A percentile compares a stretch with the other conserved stretches of the same genome.
Conservation (phyloP, 2,888 invertebrate genomes). For the Phasia obesa region DNA sequence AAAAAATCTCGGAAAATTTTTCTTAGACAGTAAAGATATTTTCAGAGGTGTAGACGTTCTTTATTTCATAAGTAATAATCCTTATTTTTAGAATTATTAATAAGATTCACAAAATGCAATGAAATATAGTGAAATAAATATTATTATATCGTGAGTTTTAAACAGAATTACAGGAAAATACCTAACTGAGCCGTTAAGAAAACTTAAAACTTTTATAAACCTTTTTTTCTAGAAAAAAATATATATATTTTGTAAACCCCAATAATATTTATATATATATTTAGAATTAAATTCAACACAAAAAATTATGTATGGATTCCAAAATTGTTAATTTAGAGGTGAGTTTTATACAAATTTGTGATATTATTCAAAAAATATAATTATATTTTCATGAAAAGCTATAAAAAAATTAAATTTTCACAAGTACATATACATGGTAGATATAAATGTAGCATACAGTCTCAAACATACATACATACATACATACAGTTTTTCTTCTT, state of each 20-base stretch:
- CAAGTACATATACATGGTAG: not conserved
- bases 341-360: constrained; percentile 81
- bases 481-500: constrained; percentile 16
- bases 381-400: constrained; percentile 21
- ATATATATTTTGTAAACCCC: constrained; percentile 30
- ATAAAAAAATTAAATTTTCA: constrained; percentile 30
- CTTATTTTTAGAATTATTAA: constrained; percentile 49
- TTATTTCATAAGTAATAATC: constrained; percentile 54
- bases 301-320: constrained; percentile 92
- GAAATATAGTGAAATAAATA: constrained; percentile 45
- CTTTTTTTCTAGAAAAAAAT: constrained; percentile 31
- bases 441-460: not conserved
- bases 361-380: not conserved
- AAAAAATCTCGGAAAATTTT: constrained; percentile 46
- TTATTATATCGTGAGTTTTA: constrained; percentile 32
- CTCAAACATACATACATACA: not conserved
- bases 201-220: constrained; percentile 51
- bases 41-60: constrained; percentile 76
- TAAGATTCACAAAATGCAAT: constrained; percentile 47
- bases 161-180: constrained; percentile 56
- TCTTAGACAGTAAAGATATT: constrained; percentile 76
- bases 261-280: constrained; percentile 30
- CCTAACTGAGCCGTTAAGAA: constrained; percentile 36
- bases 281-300: constrained; percentile 70
- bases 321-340: constrained; percentile 93